Conservation (phyloP, 2,888 invertebrate species). For the Perithous albicinctus region DNA sequence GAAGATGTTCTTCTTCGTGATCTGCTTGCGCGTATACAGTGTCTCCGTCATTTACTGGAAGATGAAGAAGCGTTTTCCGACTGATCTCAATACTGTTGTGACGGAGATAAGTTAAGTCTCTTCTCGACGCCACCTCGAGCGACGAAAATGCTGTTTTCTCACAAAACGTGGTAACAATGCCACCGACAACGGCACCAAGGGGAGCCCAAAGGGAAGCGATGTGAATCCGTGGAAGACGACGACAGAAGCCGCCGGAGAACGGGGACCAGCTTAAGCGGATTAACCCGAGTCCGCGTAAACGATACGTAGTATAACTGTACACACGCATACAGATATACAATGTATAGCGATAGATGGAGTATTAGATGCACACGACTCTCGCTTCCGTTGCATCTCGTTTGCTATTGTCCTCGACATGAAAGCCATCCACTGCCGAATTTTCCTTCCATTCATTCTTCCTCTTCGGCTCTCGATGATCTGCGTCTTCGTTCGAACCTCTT, state of each 20-base stretch:
- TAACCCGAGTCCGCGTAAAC: conserved; percentile 78
- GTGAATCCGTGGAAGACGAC: conserved; percentile 51
- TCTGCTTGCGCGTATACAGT: conserved; percentile 51
- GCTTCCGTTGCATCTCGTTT: conserved; percentile 73
- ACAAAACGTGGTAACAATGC: conserved; percentile 83
- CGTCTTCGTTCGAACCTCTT: conserved; percentile 29
- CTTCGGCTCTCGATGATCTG: conserved; percentile 14
- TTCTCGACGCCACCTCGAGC: conserved; percentile 84
- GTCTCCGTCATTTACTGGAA: conserved; percentile 16
- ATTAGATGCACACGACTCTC: conserved; percentile 67
- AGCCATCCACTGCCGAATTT: conserved; percentile 64
- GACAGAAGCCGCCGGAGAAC: conserved; percentile 63
- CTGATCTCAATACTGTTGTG: conserved; percentile 77
- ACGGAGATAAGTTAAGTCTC: conserved; percentile 83
- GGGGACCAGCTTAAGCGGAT: conserved; percentile 80
- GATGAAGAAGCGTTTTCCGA: conserved; percentile 25
- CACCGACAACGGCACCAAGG: conserved; percentile 71
- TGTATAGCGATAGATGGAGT: conserved; percentile 55
- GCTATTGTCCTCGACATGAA: conserved; percentile 69
- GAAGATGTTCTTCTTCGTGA: conserved; percentile 14
- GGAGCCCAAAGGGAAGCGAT: conserved; percentile 51
- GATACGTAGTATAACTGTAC: conserved; percentile 68
- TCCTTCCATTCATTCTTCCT: conserved; percentile 52
- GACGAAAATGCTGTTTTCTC: conserved; percentile 85
- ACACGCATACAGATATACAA: conserved; percentile 51